A percentile compares a stretch with the other conserved stretches of the same genome.
Evolutionary conservation across 2,797 vertebrate species (phyloP).

Genomic region (Falco cherrug): DNA sequence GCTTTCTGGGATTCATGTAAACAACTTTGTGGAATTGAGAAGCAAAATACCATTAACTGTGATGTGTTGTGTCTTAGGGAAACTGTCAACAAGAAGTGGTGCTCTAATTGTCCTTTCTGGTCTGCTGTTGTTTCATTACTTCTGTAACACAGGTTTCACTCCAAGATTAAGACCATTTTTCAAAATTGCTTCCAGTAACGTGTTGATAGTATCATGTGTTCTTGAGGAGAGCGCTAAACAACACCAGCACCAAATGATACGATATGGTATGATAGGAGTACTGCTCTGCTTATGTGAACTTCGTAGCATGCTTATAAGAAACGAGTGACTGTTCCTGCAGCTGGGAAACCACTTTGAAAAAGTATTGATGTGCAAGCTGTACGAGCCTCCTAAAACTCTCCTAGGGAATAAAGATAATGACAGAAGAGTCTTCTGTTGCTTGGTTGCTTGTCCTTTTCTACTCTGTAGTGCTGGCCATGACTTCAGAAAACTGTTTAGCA

Average conservation of each 20-base stretch:
- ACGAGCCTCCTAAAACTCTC: not conserved
- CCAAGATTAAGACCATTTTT: not conserved
- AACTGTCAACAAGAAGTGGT: not conserved
- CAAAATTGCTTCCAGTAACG: not conserved
- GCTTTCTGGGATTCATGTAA: not conserved
- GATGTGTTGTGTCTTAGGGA: not conserved
- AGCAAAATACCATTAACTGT: not conserved
- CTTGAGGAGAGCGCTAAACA: not conserved
- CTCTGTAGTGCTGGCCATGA: not conserved
- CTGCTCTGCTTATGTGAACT: not conserved
- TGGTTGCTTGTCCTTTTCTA: not conserved
- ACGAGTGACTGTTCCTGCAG: not conserved
- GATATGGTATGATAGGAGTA: not conserved
- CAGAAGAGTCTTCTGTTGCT: not conserved
- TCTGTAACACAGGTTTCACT: not conserved
- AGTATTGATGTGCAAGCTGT: not conserved
- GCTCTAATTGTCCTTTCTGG: not conserved
- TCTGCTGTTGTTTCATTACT: not conserved
- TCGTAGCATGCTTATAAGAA: not conserved
- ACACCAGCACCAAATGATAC: not conserved
- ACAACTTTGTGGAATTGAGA: not conserved
- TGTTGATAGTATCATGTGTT: not conserved
- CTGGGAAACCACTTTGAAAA: not conserved
- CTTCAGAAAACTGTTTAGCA: not conserved
- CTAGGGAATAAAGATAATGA: not conserved